These are phyloP conservation scores for Stenoptilia bipunctidactyla DNA, from an alignment of 2,888 invertebrate species.

Conservation along the genomic window DNA sequence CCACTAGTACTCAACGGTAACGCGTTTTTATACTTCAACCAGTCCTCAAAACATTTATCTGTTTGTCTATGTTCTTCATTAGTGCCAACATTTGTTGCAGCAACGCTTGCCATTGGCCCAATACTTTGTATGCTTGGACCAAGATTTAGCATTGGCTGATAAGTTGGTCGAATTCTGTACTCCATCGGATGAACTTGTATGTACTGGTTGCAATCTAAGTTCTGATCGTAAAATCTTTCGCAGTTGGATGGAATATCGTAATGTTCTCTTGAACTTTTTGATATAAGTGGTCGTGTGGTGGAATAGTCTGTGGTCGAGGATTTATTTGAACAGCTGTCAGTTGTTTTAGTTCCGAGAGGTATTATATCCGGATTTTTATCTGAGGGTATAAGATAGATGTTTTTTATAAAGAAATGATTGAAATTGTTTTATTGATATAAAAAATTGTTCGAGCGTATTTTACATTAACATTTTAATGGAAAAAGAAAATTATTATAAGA, in stretches of 20 bases:
- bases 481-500: no score
- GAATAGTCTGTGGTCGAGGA: conserved; percentile 59
- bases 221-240: conserved; percentile 48
- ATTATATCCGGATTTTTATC: conserved; percentile 67
- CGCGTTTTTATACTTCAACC: conserved; percentile 67
- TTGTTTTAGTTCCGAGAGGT: conserved; percentile 59
- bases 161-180: conserved; percentile 36
- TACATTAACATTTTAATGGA: no score
- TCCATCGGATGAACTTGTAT: conserved; percentile 53
- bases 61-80: conserved; percentile 45
- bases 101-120: conserved; percentile 32
- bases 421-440: no score
- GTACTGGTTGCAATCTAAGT: conserved; percentile 43
- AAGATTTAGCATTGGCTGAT: conserved; percentile 22
- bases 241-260: conserved; percentile 44
- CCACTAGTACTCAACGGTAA: conserved; percentile 55
- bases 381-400: no score
- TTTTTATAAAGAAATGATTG: conserved; percentile 55
- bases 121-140: conserved; percentile 29
- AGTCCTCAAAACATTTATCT: conserved; percentile 64
- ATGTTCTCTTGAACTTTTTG: conserved; percentile 45
- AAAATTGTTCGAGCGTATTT: no score
- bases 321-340: conserved; percentile 58
- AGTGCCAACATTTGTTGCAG: conserved; percentile 24
- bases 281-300: conserved; percentile 49